Evolutionary conservation across 2,113 vertebrate genomes (phyloP).

Genomic region (Macquaria ambigua): DNA sequence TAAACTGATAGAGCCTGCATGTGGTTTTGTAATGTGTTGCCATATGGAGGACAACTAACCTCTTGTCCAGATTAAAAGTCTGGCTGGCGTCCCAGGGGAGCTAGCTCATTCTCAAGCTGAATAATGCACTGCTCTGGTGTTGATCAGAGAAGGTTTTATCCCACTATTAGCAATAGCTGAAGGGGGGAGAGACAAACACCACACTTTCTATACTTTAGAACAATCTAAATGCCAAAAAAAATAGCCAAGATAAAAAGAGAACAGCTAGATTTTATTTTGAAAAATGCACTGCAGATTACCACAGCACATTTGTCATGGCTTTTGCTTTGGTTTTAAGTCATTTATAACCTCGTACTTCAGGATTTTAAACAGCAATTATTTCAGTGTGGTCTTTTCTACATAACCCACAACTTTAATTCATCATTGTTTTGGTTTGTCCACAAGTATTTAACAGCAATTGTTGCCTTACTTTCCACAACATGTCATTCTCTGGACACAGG

Average conservation of each 20-base stretch:
- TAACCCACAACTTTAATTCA: background rate
- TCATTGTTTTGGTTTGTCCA: background rate
- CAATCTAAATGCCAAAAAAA: background rate
- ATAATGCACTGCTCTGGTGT: constrained; percentile 42
- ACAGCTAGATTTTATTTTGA: background rate
- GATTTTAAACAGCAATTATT: background rate
- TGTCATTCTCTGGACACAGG: background rate
- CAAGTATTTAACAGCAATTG: background rate
- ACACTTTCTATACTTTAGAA: background rate
- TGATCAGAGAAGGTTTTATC: constrained; percentile 42
- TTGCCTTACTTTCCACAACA: background rate
- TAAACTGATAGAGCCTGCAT: constrained; percentile 36
- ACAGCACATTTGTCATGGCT: background rate
- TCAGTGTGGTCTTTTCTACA: background rate
- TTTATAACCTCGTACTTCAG: background rate
- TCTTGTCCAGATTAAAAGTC: constrained; percentile 67
- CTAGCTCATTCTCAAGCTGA: constrained; percentile 42
- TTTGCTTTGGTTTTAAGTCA: background rate
- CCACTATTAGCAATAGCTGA: constrained; percentile 18
- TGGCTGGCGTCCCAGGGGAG: constrained; percentile 41
- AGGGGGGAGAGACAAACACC: background rate
- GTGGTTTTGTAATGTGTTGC: constrained; percentile 52
- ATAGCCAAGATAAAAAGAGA: background rate
- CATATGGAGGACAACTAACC: constrained; percentile 56
- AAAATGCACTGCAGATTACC: background rate